A percentile compares a stretch with the other conserved stretches of the same genome.
phyloP scores from a whole-genome alignment of 2,113 vertebrate species.

The Cololabis saira region DNA sequence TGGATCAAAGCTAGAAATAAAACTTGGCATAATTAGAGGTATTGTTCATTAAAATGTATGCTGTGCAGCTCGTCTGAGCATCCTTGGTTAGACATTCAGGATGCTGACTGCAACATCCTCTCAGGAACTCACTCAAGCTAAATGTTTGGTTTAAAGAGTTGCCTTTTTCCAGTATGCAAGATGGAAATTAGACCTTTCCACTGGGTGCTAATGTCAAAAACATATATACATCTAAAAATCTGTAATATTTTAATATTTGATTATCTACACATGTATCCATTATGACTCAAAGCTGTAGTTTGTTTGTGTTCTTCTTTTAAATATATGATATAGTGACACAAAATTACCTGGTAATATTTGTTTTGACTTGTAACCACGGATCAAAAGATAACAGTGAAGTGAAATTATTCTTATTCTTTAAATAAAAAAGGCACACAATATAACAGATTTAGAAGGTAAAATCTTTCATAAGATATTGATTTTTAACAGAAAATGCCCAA shows the following conservation, averaged over 20 bases:
- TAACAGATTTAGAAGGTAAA: neutral
- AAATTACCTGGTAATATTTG: neutral
- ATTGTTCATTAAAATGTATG: slow-evolving; percentile 4
- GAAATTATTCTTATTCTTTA: too few species aligned
- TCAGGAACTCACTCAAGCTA: neutral
- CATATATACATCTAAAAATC: neutral
- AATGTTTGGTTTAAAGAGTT: neutral
- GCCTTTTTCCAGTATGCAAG: neutral
- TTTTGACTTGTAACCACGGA: neutral
- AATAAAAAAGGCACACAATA: neutral
- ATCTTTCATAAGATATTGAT: too few species aligned
- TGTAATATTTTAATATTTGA: neutral
- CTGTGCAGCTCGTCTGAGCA: neutral
- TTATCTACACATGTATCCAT: too few species aligned
- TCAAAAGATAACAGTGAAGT: neutral
- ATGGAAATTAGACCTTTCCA: neutral
- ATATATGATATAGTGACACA: too few species aligned
- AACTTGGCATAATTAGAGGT: neutral
- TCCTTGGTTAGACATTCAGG: slow-evolving; percentile 5
- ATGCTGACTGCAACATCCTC: slow-evolving; percentile 3
- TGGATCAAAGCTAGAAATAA: slow-evolving; percentile 21
- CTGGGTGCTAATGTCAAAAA: slow-evolving; percentile 6
- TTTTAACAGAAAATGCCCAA: too few species aligned
- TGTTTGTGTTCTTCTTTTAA: too few species aligned
- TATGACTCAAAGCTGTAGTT: too few species aligned